Base-by-base conservation (phyloP, 2,113 vertebrate genomes). In the Oryzias javanicus region DNA sequence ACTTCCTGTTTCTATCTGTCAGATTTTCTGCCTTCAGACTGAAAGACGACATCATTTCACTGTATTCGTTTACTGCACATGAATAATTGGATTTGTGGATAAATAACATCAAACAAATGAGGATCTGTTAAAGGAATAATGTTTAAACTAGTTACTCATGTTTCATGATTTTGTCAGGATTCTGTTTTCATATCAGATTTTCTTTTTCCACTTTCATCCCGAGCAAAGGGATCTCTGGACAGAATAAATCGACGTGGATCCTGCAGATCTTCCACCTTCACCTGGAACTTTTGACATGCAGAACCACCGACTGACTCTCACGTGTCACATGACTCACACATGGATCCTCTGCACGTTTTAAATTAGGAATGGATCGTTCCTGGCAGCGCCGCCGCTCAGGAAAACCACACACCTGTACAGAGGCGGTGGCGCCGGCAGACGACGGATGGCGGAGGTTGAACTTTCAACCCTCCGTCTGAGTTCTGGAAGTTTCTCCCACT, bases 211-310 rank as follows among this genome's bases (percentile, higher is more conserved):
- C 72, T 76, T 74, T 77, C 61, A 75, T 78, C 64, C 60, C 57
- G 61, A 68, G 67, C 52, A 57, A 67, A 70, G 68, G 61, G 72
- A 64, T 74, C 54, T 67, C 62, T 65, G 65, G 62, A 65, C n/a
- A n/a, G n/a, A 83, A 67, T 77, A 78, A 83, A 79, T 82, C 22
- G 22, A 22, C 22, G 22, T 22, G 22, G 22, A 22, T 22, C 22
- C 52, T 67, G 71, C 55, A 70, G 48, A 77, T 81, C 67, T 55
- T 57, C 24, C 72, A 55, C 76, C 60, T 80, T 81, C 69, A 82
- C 78, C 76, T 68, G 8, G 60, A 14, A 19, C 66, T 70, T 81
- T 84, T 87, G 70, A 83, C 82, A 86, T 79, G 80, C 70, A 78
- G 58, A 80, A 74, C 57, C 67, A 47, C n/a, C 78, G 70, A 83